These are phyloP conservation scores for Lasioglossum albipes DNA, from an alignment of 1,140 invertebrate genomes.

Conservation along the genomic window DNA sequence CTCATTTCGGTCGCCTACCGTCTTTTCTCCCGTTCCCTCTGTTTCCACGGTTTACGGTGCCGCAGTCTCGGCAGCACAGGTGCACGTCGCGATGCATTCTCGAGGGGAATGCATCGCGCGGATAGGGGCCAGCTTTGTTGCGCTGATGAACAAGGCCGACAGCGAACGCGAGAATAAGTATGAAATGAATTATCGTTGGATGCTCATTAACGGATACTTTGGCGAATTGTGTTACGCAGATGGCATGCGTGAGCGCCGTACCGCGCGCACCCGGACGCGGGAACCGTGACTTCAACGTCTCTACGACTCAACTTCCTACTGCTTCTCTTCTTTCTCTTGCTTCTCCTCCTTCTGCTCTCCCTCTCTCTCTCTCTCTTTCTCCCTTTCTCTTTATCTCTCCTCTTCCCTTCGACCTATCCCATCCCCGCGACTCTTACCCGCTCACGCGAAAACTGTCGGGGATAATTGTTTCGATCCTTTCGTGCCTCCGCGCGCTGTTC, in stretches of 20 bases:
- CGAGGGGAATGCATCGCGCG: slow-evolving; percentile 53
- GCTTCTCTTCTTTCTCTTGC: too few species aligned
- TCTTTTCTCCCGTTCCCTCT: background rate
- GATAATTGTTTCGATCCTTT: slow-evolving; percentile 40
- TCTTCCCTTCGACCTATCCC: too few species aligned
- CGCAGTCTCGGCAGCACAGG: slow-evolving; percentile 59
- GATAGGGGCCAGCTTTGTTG: slow-evolving; percentile 57
- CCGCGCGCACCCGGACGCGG: too few species aligned
- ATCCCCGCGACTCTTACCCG: background rate
- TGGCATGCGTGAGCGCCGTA: background rate
- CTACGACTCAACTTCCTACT: too few species aligned
- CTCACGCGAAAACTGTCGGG: slow-evolving; percentile 15
- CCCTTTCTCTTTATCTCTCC: too few species aligned
- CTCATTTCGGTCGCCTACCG: too few species aligned
- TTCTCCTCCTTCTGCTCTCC: too few species aligned
- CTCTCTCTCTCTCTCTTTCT: too few species aligned
- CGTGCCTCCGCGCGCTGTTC: slow-evolving; percentile 4
- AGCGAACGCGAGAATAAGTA: slow-evolving; percentile 49
- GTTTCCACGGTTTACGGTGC: slow-evolving; percentile 42
- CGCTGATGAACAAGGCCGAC: slow-evolving; percentile 27
- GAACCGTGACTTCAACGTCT: too few species aligned
- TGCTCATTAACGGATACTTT: slow-evolving; percentile 60
- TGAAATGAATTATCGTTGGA: slow-evolving; percentile 53
- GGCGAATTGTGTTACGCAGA: slow-evolving; percentile 45
- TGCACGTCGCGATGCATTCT: slow-evolving; percentile 62